Conservation (phyloP, 2,888 invertebrate species). For the Ophraella communa region DNA sequence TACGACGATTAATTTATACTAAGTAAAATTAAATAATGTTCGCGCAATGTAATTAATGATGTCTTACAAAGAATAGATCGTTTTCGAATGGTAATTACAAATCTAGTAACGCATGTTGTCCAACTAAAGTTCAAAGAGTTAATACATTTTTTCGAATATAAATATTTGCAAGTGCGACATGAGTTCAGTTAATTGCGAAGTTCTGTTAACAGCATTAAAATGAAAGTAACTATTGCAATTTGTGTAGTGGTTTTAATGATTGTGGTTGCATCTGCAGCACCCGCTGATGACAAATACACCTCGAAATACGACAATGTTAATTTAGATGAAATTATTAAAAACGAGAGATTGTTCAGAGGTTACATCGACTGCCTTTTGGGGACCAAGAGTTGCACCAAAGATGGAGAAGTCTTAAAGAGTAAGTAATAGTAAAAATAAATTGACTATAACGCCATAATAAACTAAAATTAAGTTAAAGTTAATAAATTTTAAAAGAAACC, state of each 20-base stretch:
- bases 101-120: not conserved
- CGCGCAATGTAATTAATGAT: not conserved
- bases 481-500: too few species aligned
- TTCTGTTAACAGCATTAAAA: constrained; percentile 9
- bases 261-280: constrained; percentile 27
- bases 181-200: not conserved
- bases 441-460: too few species aligned
- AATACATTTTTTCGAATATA: not conserved
- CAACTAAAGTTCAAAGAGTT: not conserved
- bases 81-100: not conserved
- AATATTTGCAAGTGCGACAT: not conserved
- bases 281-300: constrained; percentile 60
- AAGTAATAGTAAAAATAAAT: constrained; percentile 54
- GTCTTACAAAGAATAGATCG: not conserved
- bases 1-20: too few species aligned
- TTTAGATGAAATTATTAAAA: constrained; percentile 70
- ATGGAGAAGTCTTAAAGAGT: constrained; percentile 76
- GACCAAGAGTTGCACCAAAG: constrained; percentile 70
- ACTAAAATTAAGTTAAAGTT: too few species aligned
- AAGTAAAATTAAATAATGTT: not conserved
- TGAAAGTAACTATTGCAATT: constrained; percentile 34
- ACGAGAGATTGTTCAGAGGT: constrained; percentile 68
- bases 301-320: constrained; percentile 74
- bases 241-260: constrained; percentile 17
- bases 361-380: constrained; percentile 73